Evolutionary conservation across 1,140 invertebrate genomes (phyloP).

Genomic region (Lepidostoma basale): DNA sequence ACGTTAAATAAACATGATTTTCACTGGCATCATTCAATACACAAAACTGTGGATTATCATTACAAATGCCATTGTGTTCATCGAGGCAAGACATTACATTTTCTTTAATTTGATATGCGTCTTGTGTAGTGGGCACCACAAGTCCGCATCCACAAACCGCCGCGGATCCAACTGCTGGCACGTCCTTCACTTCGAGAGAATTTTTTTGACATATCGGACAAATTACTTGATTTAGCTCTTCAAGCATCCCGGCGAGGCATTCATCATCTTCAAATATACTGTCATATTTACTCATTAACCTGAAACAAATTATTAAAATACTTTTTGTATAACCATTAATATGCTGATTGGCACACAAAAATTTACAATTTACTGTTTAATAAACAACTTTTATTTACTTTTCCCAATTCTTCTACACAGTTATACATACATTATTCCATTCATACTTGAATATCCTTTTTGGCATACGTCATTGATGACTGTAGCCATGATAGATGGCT

Average conservation of each 20-base stretch:
- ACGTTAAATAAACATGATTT: constrained; percentile 41
- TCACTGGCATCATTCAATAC: constrained; percentile 31
- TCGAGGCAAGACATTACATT: constrained; percentile 35
- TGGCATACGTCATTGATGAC: too few species aligned
- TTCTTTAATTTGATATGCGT: constrained; percentile 37
- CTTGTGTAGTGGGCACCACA: constrained; percentile 1
- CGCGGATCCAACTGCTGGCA: neutral
- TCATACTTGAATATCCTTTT: too few species aligned
- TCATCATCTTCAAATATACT: constrained; percentile 41
- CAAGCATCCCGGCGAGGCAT: constrained; percentile 32
- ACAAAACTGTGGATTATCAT: constrained; percentile 28
- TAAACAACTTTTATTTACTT: too few species aligned
- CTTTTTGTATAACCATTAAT: too few species aligned
- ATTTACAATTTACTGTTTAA: too few species aligned
- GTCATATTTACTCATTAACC: constrained; percentile 40
- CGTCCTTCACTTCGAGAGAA: constrained; percentile 9
- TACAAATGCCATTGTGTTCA: constrained; percentile 31
- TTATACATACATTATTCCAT: too few species aligned
- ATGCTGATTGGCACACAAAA: too few species aligned
- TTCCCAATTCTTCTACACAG: too few species aligned
- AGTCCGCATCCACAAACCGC: constrained; percentile 35
- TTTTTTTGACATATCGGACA: constrained; percentile 42
- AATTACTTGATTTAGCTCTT: constrained; percentile 39
- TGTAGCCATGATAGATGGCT: too few species aligned
- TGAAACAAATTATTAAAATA: constrained; percentile 8